phyloP scores from a whole-genome alignment of 30 jellyfish, hydroid and myxozoan genomes.

The Rhopilema esculentum region DNA sequence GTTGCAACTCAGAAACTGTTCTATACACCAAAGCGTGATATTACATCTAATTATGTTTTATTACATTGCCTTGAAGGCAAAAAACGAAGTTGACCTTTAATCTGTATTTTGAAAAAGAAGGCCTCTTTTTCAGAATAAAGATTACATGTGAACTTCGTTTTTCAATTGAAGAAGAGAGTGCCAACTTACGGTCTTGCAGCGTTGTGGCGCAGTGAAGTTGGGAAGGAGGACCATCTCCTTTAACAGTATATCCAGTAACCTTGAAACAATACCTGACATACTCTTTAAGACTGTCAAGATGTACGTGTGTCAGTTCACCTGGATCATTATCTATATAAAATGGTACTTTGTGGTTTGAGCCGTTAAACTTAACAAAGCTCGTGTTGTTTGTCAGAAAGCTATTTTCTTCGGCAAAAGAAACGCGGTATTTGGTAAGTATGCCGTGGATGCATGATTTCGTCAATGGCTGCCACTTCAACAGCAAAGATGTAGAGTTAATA shows the following conservation, averaged over 20 bases:
- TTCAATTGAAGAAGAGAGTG: no score
- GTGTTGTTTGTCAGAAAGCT: neutral
- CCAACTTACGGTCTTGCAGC: conserved; percentile 28
- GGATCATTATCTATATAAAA: neutral
- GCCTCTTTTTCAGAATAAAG: no score
- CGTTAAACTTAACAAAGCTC: neutral
- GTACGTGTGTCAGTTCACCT: neutral
- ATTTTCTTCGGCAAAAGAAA: conserved; percentile 4
- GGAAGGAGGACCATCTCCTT: conserved; percentile 17
- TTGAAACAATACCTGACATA: conserved; percentile 14
- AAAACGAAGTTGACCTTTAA: no score
- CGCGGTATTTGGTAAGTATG: neutral
- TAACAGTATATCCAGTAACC: conserved; percentile 5
- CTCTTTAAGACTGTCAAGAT: neutral
- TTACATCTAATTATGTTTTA: neutral
- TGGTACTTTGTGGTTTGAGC: neutral
- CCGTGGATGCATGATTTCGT: conserved; percentile 21
- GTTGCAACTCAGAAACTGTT: no score
- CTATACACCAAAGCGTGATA: no score
- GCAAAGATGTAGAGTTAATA: neutral
- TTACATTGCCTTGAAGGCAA: no score
- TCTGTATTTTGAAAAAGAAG: no score
- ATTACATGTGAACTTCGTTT: no score
- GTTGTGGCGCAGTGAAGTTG: conserved; percentile 4
- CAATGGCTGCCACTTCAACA: neutral